A percentile compares a stretch with the other conserved stretches of the same genome.
phyloP scores from a whole-genome alignment of 1,140 invertebrate species.

The Eueides isabella region DNA sequence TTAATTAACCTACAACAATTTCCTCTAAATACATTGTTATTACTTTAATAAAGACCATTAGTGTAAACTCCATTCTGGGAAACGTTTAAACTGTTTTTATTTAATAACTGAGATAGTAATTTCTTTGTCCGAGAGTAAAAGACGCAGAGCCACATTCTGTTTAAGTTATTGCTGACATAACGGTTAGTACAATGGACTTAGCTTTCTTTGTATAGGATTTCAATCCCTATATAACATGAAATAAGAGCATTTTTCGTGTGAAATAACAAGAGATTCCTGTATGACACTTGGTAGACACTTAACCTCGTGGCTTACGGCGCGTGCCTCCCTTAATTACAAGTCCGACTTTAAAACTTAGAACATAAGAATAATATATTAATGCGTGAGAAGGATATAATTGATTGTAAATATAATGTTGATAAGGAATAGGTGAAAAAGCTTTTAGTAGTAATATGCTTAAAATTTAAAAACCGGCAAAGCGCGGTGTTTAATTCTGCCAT shows the following conservation, averaged over 20 bases:
- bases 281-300: constrained; percentile 39
- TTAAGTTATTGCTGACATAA: constrained; percentile 37
- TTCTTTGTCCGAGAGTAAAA: constrained; percentile 31
- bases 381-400: background rate
- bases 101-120: constrained; percentile 12
- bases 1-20: background rate
- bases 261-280: constrained; percentile 23
- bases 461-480: too few species aligned
- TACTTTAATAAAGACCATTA: background rate
- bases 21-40: background rate
- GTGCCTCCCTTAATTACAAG: constrained; percentile 40
- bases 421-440: background rate
- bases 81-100: constrained; percentile 3
- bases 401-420: background rate
- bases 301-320: constrained; percentile 42
- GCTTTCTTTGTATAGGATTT: constrained; percentile 11
- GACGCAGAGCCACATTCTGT: constrained; percentile 27
- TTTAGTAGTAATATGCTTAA: background rate
- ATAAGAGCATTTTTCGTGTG: constrained; percentile 22
- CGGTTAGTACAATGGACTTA: constrained; percentile 34
- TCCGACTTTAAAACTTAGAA: constrained; percentile 18
- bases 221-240: background rate
- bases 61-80: background rate
- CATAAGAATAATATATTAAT: constrained; percentile 19
- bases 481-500: too few species aligned